Evolutionary conservation across 2,113 vertebrate genomes (phyloP).

Genomic region (Odobenus rosmarus): DNA sequence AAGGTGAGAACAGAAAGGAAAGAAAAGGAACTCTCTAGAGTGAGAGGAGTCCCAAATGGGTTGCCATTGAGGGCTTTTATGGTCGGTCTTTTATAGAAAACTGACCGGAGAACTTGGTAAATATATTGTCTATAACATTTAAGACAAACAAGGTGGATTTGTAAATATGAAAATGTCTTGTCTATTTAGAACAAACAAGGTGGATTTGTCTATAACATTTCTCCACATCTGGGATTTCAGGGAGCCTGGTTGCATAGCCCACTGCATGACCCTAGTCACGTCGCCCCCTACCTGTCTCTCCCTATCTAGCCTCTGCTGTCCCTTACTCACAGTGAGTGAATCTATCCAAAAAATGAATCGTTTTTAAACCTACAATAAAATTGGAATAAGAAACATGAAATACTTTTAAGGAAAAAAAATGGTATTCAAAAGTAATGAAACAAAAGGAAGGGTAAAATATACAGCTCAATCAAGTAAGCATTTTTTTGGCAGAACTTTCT

Average conservation of each 20-base stretch:
- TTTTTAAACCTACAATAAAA: background rate
- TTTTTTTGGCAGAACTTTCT: background rate
- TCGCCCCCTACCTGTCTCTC: background rate
- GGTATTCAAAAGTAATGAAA: background rate
- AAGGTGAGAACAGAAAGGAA: background rate
- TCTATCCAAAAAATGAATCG: background rate
- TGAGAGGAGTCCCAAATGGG: background rate
- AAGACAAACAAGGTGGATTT: background rate
- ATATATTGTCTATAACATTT: background rate
- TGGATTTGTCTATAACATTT: background rate
- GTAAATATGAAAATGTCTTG: background rate
- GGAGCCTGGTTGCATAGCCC: background rate
- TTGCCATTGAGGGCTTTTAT: background rate
- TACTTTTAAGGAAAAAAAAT: background rate
- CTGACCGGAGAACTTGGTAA: background rate
- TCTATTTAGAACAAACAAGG: background rate
- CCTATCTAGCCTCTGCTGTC: background rate
- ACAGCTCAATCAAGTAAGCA: background rate
- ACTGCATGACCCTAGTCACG: background rate
- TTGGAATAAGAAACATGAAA: background rate
- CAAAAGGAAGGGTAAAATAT: background rate
- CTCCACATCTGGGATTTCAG: background rate
- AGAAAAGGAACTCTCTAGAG: background rate
- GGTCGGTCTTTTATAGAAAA: background rate
- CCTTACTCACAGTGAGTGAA: background rate